These are phyloP conservation scores for Actinostola sp. DNA, from an alignment of 92 coral and sea anemone species.

Conservation along the genomic window DNA sequence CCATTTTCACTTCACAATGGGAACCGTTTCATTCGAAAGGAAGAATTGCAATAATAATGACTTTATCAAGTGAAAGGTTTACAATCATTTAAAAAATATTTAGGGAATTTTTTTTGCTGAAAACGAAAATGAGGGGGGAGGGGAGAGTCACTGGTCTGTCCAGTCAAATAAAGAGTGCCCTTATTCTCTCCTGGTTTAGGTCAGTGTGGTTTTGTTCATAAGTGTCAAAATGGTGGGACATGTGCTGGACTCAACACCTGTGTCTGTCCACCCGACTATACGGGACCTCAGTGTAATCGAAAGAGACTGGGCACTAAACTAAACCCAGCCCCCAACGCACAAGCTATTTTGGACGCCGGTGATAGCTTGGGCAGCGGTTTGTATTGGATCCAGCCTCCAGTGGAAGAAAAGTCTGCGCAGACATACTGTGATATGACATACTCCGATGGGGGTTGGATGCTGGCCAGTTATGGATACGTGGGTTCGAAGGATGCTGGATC, in stretches of 20 bases:
- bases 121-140: not conserved
- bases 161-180: not conserved
- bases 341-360: constrained; percentile 84
- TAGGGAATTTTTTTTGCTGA: not conserved
- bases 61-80: not conserved
- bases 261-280: constrained; percentile 51
- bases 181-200: constrained; percentile 9
- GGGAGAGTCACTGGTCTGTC: not conserved
- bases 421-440: constrained; percentile 90
- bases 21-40: too few relatives aligned
- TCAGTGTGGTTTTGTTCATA: constrained; percentile 32
- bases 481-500: not conserved
- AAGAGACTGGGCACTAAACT: constrained; percentile 69
- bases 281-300: constrained; percentile 63
- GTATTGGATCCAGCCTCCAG: constrained; percentile 96
- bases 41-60: too few relatives aligned
- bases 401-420: constrained; percentile 70
- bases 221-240: constrained; percentile 75
- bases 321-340: constrained; percentile 86
- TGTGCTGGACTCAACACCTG: constrained; percentile 71
- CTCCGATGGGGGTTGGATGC: constrained; percentile 82
- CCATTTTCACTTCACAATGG: too few relatives aligned
- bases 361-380: constrained; percentile 83
- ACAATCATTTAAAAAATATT: not conserved
- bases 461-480: constrained; percentile 91